Conservation (phyloP, 2,888 invertebrate species). For the Micoletzkya japonica region DNA sequence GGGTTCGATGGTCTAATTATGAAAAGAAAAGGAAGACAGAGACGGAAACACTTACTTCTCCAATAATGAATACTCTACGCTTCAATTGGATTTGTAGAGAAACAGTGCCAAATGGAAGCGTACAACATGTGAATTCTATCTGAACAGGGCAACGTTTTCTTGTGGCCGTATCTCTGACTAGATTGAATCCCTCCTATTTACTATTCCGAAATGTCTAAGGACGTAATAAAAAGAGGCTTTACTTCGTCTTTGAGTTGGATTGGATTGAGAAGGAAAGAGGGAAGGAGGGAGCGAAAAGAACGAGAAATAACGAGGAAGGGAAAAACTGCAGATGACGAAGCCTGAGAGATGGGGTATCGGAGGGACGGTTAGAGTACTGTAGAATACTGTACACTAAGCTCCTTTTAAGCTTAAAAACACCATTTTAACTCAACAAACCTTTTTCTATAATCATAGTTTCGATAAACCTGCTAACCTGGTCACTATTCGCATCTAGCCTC, state of each 20-base stretch:
- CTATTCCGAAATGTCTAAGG: too few species aligned
- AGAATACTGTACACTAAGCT: too few species aligned
- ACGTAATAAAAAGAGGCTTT: background rate
- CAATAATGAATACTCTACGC: slow-evolving; percentile 55
- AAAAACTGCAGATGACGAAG: slow-evolving; percentile 54
- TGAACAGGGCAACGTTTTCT: slow-evolving; percentile 30
- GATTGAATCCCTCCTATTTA: too few species aligned
- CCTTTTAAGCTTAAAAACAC: too few species aligned
- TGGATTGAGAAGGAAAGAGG: slow-evolving; percentile 51
- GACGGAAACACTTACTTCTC: slow-evolving; percentile 44
- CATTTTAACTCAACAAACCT: too few species aligned
- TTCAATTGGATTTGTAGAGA: slow-evolving; percentile 53
- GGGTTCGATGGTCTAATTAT: slow-evolving; percentile 45
- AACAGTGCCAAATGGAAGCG: slow-evolving; percentile 60
- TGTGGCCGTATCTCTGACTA: too few species aligned
- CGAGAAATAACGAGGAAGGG: slow-evolving; percentile 57
- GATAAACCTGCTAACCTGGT: slow-evolving; percentile 42
- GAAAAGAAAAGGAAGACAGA: background rate
- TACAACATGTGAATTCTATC: slow-evolving; percentile 61
- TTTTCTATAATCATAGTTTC: background rate
- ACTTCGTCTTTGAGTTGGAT: slow-evolving; percentile 57
- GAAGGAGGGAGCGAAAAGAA: slow-evolving; percentile 59
- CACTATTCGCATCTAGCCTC: slow-evolving; percentile 49
- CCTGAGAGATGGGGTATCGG: slow-evolving; percentile 35
- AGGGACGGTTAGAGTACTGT: too few species aligned